Evolutionary conservation across 2,797 vertebrate species (phyloP).

Genomic region (Halcyon smyrnensis): DNA sequence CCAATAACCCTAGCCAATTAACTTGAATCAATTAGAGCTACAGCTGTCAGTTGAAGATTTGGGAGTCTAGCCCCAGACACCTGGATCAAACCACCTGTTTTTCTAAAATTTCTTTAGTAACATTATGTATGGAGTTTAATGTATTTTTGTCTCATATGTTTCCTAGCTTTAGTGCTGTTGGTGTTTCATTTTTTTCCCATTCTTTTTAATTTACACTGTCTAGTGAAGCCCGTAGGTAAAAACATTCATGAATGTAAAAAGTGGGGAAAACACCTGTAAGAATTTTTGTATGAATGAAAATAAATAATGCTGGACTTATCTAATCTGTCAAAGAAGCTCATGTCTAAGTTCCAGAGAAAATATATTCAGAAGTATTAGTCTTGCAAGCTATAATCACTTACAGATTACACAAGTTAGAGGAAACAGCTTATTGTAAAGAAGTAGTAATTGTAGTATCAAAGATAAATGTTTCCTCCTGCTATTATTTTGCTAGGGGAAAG

Average conservation of each 20-base stretch:
- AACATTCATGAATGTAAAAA: neutral
- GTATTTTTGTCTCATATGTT: neutral
- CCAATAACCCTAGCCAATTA: neutral
- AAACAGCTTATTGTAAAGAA: neutral
- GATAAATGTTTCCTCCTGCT: neutral
- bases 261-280: neutral
- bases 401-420: neutral
- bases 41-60: neutral
- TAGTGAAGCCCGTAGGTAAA: neutral
- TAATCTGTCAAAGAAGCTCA: neutral
- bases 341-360: neutral
- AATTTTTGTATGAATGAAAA: neutral
- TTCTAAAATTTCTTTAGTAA: neutral
- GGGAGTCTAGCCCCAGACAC: neutral
- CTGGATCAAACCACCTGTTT: neutral
- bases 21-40: neutral
- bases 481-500: neutral
- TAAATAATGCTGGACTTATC: neutral
- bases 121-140: neutral
- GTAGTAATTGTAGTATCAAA: neutral
- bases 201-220: neutral
- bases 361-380: neutral
- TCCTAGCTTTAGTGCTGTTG: neutral
- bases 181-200: neutral
- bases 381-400: neutral